These are phyloP conservation scores for Euzetes globulus DNA, from an alignment of 2,888 invertebrate genomes.

Conservation along the genomic window DNA sequence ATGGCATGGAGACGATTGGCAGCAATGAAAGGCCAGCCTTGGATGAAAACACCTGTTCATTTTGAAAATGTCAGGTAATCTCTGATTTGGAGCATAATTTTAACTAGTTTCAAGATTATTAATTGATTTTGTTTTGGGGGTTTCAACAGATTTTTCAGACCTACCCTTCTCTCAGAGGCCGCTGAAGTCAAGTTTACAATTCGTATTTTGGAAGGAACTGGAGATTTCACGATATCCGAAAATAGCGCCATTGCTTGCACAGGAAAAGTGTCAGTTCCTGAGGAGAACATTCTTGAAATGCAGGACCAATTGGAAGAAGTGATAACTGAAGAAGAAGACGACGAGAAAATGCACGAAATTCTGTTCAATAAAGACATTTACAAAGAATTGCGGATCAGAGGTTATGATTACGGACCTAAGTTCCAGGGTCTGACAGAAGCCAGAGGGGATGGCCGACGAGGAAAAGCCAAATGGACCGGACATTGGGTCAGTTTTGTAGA, in stretches of 20 bases:
- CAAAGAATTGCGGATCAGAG: constrained; percentile 73
- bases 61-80: constrained; percentile 59
- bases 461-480: constrained; percentile 72
- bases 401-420: constrained; percentile 72
- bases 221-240: constrained; percentile 49
- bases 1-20: constrained; percentile 74
- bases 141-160: constrained; percentile 65
- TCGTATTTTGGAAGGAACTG: constrained; percentile 51
- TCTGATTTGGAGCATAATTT: not conserved
- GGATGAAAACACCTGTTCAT: constrained; percentile 70
- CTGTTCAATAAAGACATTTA: constrained; percentile 60
- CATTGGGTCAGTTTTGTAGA: constrained; percentile 95
- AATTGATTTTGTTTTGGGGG: constrained; percentile 48
- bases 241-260: constrained; percentile 46
- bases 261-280: constrained; percentile 44
- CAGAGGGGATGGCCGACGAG: constrained; percentile 59
- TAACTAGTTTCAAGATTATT: not conserved
- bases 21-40: constrained; percentile 49
- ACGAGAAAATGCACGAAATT: constrained; percentile 45
- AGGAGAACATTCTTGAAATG: constrained; percentile 35
- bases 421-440: constrained; percentile 71
- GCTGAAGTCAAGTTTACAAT: constrained; percentile 66
- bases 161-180: constrained; percentile 83
- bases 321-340: constrained; percentile 29
- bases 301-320: constrained; percentile 24